Percentiles rank a stretch among this genome's conserved stretches.
These are phyloP conservation scores for Micronycteris hirsuta DNA, from an alignment of 2,113 vertebrate species.

Conservation along the genomic window DNA sequence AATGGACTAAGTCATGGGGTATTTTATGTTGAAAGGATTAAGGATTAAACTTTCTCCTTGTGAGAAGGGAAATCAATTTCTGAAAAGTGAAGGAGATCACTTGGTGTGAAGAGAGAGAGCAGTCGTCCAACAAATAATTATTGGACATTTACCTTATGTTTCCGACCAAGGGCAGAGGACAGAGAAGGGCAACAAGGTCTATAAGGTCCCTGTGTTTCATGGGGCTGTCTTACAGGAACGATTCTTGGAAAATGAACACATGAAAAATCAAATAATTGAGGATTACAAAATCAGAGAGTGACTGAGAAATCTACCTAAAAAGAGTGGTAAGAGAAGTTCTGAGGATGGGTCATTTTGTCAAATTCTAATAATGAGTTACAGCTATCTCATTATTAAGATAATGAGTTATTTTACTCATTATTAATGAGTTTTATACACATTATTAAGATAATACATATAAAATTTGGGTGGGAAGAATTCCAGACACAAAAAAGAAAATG, in stretches of 20 bases:
- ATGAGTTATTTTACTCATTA: no score
- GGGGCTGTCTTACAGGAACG: not conserved
- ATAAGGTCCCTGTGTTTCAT: not conserved
- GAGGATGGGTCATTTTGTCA: not conserved
- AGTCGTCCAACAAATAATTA: not conserved
- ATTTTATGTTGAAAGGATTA: not conserved
- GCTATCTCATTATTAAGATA: not conserved
- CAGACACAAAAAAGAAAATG: not conserved
- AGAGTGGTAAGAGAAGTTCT: not conserved
- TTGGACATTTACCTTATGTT: not conserved
- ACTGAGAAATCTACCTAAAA: not conserved
- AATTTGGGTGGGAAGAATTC: not conserved
- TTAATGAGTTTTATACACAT: no score
- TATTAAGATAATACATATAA: not conserved
- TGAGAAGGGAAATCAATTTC: not conserved
- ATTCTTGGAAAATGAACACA: not conserved
- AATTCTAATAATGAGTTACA: not conserved
- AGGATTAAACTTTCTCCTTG: not conserved
- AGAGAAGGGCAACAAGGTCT: not conserved
- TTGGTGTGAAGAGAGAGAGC: not conserved
- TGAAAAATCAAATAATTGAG: not conserved
- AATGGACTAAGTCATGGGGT: not conserved
- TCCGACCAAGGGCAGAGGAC: not conserved
- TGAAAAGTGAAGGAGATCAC: not conserved
- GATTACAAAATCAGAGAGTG: not conserved